phyloP scores from a whole-genome alignment of 2,888 invertebrate species.

The Syrista parreyssii region DNA sequence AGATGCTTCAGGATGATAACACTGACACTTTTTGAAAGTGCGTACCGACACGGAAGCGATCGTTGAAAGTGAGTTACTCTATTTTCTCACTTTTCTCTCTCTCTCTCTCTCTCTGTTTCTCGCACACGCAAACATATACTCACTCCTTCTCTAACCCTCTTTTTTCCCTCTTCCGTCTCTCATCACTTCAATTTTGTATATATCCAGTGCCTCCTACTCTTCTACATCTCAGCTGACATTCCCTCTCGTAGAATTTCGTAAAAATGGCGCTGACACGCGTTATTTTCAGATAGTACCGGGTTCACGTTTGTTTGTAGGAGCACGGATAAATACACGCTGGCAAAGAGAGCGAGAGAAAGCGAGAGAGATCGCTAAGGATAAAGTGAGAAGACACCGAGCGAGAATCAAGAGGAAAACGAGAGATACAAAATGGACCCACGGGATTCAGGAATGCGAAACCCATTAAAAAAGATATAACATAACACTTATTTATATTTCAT shows the following conservation, averaged over 20 bases:
- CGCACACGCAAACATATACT: background rate
- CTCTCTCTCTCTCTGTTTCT: background rate
- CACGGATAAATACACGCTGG: constrained; percentile 4
- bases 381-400: background rate
- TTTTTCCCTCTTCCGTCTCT: background rate
- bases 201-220: constrained; percentile 37
- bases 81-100: background rate
- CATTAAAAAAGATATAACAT: background rate
- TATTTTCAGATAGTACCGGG: background rate
- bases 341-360: background rate
- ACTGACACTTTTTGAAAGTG: background rate
- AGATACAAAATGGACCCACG: background rate
- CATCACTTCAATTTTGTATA: constrained; percentile 19
- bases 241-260: background rate
- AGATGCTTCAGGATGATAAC: background rate
- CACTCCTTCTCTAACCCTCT: constrained; percentile 6
- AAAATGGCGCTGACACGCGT: background rate
- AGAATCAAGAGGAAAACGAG: background rate
- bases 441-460: background rate
- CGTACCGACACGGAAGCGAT: background rate
- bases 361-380: background rate
- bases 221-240: background rate
- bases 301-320: background rate
- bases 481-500: background rate
- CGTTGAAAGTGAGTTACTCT: background rate